phyloP scores from a whole-genome alignment of 1,140 invertebrate species.

The Varroa destructor region DNA sequence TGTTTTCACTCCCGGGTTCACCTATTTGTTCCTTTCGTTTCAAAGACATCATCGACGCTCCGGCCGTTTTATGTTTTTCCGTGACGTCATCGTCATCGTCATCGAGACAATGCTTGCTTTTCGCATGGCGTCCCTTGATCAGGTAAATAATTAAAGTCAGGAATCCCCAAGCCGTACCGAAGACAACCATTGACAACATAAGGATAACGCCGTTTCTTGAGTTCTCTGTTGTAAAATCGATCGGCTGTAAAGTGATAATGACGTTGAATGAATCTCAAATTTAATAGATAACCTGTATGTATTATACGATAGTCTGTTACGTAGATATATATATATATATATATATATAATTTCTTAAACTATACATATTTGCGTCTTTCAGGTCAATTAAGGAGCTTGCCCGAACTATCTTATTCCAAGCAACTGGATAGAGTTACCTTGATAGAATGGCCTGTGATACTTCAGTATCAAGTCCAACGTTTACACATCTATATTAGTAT shows the following conservation, averaged over 20 bases:
- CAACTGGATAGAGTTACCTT: too few species aligned
- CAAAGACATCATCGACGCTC: background rate
- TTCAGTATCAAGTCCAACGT: too few species aligned
- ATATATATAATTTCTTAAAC: too few species aligned
- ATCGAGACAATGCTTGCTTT: background rate
- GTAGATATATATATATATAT: too few species aligned
- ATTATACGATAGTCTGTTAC: too few species aligned
- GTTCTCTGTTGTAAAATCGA: background rate
- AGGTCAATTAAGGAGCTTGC: too few species aligned
- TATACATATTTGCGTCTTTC: too few species aligned
- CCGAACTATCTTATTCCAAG: too few species aligned
- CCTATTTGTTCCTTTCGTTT: background rate
- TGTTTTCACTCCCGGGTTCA: too few species aligned
- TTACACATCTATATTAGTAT: too few species aligned
- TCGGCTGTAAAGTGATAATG: slow-evolving; percentile 17
- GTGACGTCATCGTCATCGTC: background rate
- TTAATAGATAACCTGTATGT: background rate
- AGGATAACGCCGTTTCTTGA: slow-evolving; percentile 13
- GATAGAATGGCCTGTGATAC: too few species aligned
- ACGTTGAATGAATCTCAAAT: background rate
- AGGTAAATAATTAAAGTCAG: background rate
- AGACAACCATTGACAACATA: background rate
- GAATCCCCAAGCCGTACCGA: background rate
- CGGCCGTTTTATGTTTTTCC: background rate
- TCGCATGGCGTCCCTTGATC: background rate